Conservation (phyloP, 2,797 vertebrate genomes). For the Enteromius viviparus region DNA sequence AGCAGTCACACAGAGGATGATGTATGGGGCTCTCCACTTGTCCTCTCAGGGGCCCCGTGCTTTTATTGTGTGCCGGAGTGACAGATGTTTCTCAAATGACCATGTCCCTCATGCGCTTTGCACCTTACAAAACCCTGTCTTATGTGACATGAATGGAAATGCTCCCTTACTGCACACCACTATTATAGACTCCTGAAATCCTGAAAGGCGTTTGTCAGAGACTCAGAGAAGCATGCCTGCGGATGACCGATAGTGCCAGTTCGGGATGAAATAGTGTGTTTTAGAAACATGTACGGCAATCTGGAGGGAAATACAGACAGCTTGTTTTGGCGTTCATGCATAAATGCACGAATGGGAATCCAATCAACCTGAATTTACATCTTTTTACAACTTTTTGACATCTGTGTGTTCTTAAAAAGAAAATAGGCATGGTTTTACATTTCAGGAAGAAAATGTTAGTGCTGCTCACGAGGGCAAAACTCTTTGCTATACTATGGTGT, state of each 20-base stretch:
- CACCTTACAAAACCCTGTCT: conserved; percentile 47
- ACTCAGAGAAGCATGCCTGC: conserved; percentile 47
- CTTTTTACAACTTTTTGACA: not conserved
- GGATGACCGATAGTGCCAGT: conserved; percentile 55
- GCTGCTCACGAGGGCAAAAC: not conserved
- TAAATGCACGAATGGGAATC: not conserved
- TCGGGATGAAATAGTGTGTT: conserved; percentile 45
- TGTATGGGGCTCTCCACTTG: conserved; percentile 74
- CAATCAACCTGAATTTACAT: not conserved
- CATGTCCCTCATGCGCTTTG: conserved; percentile 53
- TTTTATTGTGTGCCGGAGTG: conserved; percentile 83
- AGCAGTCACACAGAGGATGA: conserved; percentile 52
- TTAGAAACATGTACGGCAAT: conserved; percentile 16
- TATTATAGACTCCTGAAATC: conserved; percentile 60
- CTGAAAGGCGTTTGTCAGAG: conserved; percentile 61
- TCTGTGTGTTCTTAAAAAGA: not conserved
- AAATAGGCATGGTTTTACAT: not conserved
- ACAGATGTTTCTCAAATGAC: conserved; percentile 85
- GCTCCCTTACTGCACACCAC: conserved; percentile 47
- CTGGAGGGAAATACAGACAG: conserved; percentile 15
- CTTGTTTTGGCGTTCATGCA: conserved; percentile 16
- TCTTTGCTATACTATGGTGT: not conserved
- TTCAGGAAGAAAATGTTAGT: not conserved
- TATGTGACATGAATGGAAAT: conserved; percentile 60
- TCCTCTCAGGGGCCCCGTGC: conserved; percentile 72